Evolutionary conservation across 1,140 invertebrate genomes (phyloP).

Genomic region (Leptonema lineaticorne): DNA sequence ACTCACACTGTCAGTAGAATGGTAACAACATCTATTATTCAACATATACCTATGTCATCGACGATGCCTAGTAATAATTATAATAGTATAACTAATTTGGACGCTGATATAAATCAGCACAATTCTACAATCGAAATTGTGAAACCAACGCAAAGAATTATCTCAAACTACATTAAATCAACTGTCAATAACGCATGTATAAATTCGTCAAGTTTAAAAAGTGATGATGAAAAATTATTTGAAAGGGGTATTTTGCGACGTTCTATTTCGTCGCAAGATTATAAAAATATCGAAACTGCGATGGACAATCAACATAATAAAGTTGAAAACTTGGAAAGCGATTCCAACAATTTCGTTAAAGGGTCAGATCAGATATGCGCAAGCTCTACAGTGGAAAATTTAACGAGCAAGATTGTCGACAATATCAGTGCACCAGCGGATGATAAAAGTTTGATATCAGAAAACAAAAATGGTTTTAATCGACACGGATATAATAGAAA

Average conservation of each 20-base stretch:
- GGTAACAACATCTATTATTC: slow-evolving; percentile 38
- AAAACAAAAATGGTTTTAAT: slow-evolving; percentile 21
- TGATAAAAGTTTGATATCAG: background rate
- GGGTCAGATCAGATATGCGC: slow-evolving; percentile 40
- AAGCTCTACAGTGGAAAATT: slow-evolving; percentile 25
- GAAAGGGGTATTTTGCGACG: slow-evolving; percentile 45
- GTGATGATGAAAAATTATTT: slow-evolving; percentile 56
- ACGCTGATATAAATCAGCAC: slow-evolving; percentile 39
- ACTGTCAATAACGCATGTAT: background rate
- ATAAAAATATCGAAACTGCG: slow-evolving; percentile 53
- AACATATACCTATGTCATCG: slow-evolving; percentile 40
- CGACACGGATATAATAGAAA: slow-evolving; percentile 10
- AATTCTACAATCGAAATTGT: slow-evolving; percentile 38
- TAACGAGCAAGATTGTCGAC: slow-evolving; percentile 13
- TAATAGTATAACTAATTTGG: slow-evolving; percentile 41
- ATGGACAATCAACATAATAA: slow-evolving; percentile 26
- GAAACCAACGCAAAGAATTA: slow-evolving; percentile 38
- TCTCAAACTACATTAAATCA: slow-evolving; percentile 30
- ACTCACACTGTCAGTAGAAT: slow-evolving; percentile 43
- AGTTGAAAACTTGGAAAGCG: slow-evolving; percentile 23
- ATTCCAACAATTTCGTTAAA: slow-evolving; percentile 35
- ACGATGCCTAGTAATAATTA: slow-evolving; percentile 44
- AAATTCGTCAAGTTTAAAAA: slow-evolving; percentile 40
- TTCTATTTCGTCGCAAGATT: slow-evolving; percentile 52
- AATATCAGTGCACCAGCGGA: slow-evolving; percentile 12